A percentile compares a stretch with the other conserved stretches of the same genome.
Conservation (phyloP, 2,113 vertebrate species). For the Aspidoscelis tigris region DNA sequence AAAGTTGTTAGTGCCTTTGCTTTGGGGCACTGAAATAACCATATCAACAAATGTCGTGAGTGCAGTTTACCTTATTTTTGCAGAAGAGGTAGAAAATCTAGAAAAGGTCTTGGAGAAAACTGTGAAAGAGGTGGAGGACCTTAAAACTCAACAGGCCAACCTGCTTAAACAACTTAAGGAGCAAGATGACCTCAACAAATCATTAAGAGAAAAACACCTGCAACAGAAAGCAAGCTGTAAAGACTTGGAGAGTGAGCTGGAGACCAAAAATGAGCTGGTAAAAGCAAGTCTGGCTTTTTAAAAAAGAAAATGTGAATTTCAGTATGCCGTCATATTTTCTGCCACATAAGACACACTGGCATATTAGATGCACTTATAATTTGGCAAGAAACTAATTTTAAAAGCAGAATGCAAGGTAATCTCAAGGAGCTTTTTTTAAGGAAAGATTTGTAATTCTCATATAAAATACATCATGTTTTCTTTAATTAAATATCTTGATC, state of each 20-base stretch:
- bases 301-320: background rate
- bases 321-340: background rate
- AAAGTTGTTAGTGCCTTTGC: background rate
- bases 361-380: too few relatives aligned
- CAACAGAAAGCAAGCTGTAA: constrained; percentile 75
- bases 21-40: background rate
- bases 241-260: constrained; percentile 77
- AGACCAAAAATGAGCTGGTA: constrained; percentile 85
- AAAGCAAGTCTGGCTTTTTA: constrained; percentile 37
- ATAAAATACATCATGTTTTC: too few relatives aligned
- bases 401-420: too few relatives aligned
- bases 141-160: constrained; percentile 73
- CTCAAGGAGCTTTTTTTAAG: too few relatives aligned
- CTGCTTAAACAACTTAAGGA: constrained; percentile 76
- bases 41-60: background rate
- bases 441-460: too few relatives aligned
- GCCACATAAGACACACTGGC: too few relatives aligned
- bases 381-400: too few relatives aligned
- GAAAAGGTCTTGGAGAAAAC: constrained; percentile 81
- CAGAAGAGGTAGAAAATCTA: constrained; percentile 85
- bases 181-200: constrained; percentile 78
- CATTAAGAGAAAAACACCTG: constrained; percentile 73
- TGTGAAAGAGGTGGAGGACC: constrained; percentile 71
- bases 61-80: constrained; percentile 20
- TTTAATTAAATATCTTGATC: too few relatives aligned